Conservation (phyloP, 2,797 vertebrate genomes). For the Mus caroli region DNA sequence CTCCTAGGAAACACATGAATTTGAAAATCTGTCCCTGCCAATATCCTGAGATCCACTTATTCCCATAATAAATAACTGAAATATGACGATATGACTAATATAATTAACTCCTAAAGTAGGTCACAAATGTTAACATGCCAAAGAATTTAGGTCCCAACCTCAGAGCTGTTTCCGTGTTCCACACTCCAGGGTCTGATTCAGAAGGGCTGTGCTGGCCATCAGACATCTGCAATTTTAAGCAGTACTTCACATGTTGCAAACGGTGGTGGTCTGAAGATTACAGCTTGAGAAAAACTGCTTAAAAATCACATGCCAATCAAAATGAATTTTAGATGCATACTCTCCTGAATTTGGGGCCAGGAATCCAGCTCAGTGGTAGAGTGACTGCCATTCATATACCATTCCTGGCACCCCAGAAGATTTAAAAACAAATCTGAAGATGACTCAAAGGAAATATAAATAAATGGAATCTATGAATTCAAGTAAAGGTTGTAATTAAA, state of each 20-base stretch:
- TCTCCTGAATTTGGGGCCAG: slow-evolving; percentile 3
- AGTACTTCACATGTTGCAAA: slow-evolving; percentile 45
- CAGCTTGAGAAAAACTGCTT: slow-evolving; percentile 65
- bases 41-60: slow-evolving; percentile 22
- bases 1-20: slow-evolving; percentile 37
- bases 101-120: slow-evolving; percentile 67
- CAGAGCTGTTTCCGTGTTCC: slow-evolving; percentile 68
- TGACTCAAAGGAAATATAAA: slow-evolving; percentile 64
- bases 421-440: slow-evolving; percentile 55
- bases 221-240: slow-evolving; percentile 74
- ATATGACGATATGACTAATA: slow-evolving; percentile 59
- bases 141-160: slow-evolving; percentile 74
- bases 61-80: slow-evolving; percentile 70
- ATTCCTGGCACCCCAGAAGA: background rate
- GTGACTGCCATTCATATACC: background rate
- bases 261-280: slow-evolving; percentile 68
- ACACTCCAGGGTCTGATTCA: slow-evolving; percentile 72
- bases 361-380: background rate
- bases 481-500: slow-evolving; percentile 40
- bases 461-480: slow-evolving; percentile 65
- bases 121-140: slow-evolving; percentile 66
- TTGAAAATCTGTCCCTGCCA: slow-evolving; percentile 33
- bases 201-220: slow-evolving; percentile 31
- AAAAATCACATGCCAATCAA: slow-evolving; percentile 68
- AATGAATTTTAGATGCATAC: slow-evolving; percentile 51